These are phyloP conservation scores for Meandrina meandrites DNA, from an alignment of 92 coral and sea anemone genomes.

Conservation along the genomic window DNA sequence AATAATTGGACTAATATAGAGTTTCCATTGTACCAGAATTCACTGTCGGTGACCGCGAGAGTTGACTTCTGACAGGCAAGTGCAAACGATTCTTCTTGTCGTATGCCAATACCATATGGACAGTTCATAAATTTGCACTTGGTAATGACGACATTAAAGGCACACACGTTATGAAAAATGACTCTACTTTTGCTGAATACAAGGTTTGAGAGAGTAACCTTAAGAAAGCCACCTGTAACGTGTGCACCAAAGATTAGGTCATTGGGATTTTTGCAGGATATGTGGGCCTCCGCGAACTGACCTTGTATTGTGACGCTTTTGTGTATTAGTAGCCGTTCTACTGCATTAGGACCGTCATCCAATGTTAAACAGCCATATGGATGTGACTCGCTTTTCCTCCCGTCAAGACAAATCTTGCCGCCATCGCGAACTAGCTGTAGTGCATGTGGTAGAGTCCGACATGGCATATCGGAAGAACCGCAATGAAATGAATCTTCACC, in stretches of 20 bases:
- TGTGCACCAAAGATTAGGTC: neutral
- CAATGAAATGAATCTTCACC: constrained; percentile 3
- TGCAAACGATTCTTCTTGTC: neutral
- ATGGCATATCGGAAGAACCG: neutral
- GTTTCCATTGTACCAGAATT: neutral
- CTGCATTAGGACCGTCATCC: neutral
- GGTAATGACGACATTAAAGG: neutral
- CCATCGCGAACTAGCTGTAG: neutral
- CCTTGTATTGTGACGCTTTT: constrained; percentile 20
- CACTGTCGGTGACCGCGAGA: neutral
- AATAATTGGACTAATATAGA: neutral
- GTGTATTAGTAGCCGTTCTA: neutral
- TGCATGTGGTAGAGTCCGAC: constrained; percentile 8
- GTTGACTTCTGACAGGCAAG: neutral
- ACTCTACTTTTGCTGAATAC: constrained; percentile 1
- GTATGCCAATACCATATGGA: neutral
- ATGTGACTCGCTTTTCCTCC: constrained; percentile 11
- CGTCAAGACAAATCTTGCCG: constrained; percentile 31
- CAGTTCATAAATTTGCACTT: constrained; percentile 5
- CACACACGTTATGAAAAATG: neutral
- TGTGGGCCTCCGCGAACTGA: neutral
- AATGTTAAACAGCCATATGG: constrained; percentile 8
- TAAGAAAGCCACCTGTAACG: neutral
- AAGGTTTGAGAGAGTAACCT: neutral
- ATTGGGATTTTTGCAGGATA: neutral